phyloP scores from a whole-genome alignment of 2,113 vertebrate species.

The Vicugna pacos region DNA sequence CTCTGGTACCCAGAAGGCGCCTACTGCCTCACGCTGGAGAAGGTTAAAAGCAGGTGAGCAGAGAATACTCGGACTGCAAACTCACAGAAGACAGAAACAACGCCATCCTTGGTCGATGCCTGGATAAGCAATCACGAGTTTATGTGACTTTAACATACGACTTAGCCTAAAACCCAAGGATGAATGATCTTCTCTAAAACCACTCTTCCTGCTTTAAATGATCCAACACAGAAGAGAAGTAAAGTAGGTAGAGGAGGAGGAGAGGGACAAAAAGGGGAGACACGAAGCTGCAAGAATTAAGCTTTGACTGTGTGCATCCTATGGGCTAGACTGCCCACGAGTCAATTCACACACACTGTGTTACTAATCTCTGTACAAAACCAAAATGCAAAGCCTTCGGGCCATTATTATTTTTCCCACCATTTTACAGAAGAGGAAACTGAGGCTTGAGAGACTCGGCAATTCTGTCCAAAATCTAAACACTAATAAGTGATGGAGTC shows the following conservation, averaged over 20 bases:
- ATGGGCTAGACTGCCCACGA: no score
- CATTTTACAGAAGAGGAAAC: neutral
- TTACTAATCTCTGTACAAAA: neutral
- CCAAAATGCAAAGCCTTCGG: neutral
- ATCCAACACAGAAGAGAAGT: neutral
- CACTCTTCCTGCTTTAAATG: neutral
- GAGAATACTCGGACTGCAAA: neutral
- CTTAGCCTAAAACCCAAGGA: neutral
- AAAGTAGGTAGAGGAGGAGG: neutral
- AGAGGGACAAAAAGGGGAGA: neutral
- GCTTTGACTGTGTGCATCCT: neutral
- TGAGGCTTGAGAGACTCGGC: neutral
- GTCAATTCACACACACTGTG: neutral
- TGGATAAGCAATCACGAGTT: fast-evolving
- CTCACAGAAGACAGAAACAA: neutral
- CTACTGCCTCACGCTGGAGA: neutral
- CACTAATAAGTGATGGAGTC: neutral
- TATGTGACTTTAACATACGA: neutral
- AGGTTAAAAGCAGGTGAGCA: conserved; percentile 38
- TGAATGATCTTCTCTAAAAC: neutral
- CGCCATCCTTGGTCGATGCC: neutral
- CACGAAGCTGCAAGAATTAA: neutral
- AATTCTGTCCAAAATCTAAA: neutral
- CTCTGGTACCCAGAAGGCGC: conserved; percentile 47
- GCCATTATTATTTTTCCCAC: no score